These are phyloP conservation scores for Pogonocherus hispidulus DNA, from an alignment of 2,888 invertebrate genomes.

Conservation along the genomic window DNA sequence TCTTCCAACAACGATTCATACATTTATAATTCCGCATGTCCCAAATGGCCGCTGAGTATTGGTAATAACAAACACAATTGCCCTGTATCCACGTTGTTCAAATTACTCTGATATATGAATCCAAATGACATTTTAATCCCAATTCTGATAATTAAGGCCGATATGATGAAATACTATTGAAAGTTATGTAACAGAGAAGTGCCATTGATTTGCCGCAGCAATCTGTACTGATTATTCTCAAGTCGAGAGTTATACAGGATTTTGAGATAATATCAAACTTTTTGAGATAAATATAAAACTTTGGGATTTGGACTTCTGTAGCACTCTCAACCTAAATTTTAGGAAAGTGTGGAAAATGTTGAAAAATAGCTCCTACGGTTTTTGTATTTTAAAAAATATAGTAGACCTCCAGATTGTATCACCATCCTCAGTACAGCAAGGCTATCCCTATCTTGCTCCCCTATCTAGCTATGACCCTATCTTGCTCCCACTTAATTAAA, in stretches of 20 bases:
- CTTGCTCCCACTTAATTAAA: too few species aligned
- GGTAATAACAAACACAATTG: conserved; percentile 26
- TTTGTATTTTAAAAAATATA: too few species aligned
- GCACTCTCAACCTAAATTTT: too few species aligned
- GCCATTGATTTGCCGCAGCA: not conserved
- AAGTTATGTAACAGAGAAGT: not conserved
- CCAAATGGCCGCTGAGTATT: conserved; percentile 11
- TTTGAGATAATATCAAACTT: too few species aligned
- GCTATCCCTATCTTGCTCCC: too few species aligned
- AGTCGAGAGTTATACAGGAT: conserved; percentile 1
- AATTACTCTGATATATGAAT: conserved; percentile 39
- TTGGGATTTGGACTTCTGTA: too few species aligned
- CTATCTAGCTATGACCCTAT: too few species aligned
- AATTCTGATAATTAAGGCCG: conserved; percentile 41
- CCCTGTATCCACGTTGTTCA: conserved; percentile 14
- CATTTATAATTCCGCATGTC: conserved; percentile 15
- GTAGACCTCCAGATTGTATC: too few species aligned
- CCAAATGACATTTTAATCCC: conserved; percentile 41
- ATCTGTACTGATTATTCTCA: not conserved
- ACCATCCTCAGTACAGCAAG: too few species aligned
- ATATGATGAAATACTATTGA: conserved; percentile 26
- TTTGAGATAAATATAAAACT: too few species aligned
- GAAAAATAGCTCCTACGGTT: too few species aligned
- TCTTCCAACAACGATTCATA: conserved; percentile 10
- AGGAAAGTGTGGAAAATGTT: too few species aligned